A percentile compares a stretch with the other conserved stretches of the same genome.
Conservation (phyloP, 2,113 vertebrate genomes). For the Notarius quadriscutis region DNA sequence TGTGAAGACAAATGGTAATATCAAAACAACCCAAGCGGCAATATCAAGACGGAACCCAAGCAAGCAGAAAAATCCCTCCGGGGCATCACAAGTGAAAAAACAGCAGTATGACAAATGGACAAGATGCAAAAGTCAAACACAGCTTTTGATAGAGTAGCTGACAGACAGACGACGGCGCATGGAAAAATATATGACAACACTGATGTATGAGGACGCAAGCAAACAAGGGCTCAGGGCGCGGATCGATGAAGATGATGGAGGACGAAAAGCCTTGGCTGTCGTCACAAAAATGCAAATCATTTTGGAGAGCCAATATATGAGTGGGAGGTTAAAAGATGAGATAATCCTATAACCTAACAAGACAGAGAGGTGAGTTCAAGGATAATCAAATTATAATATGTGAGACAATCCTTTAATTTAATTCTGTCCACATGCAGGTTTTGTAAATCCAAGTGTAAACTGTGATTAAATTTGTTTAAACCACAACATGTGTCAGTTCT, state of each 20-base stretch:
- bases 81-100: conserved; percentile 14
- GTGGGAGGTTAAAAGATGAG: not conserved
- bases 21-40: conserved; percentile 34
- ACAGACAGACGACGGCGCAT: conserved; percentile 9
- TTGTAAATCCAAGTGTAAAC: not conserved
- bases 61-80: conserved; percentile 21
- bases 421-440: not conserved
- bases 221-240: not conserved
- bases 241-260: conserved; percentile 27
- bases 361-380: no score
- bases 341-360: not conserved
- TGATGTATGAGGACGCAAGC: conserved; percentile 1
- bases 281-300: conserved; percentile 14
- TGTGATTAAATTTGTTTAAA: not conserved
- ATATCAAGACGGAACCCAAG: conserved; percentile 23
- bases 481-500: not conserved
- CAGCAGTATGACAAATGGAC: conserved; percentile 31
- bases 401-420: not conserved
- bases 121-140: conserved; percentile 29
- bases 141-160: conserved; percentile 38
- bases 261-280: not conserved
- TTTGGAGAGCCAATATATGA: no score
- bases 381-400: no score
- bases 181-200: conserved; percentile 27
- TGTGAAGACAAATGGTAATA: conserved; percentile 32